A percentile compares a stretch with the other conserved stretches of the same genome.
Evolutionary conservation across 2,888 invertebrate species (phyloP).

Genomic region (Rhamphomyia laevipes): DNA sequence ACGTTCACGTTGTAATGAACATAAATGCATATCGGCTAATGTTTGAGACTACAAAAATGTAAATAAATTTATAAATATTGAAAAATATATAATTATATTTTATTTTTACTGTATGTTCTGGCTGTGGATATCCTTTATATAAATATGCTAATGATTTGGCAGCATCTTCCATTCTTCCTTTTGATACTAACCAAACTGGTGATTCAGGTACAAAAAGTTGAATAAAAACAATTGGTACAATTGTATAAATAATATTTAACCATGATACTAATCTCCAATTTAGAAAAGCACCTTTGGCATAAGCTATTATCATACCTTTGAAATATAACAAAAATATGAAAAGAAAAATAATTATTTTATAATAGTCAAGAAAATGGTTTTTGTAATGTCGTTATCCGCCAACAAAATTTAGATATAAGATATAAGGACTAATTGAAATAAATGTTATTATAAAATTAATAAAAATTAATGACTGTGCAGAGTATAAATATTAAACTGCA

Average conservation of each 20-base stretch:
- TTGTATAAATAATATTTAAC: conserved; percentile 41
- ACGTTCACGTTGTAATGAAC: conserved; percentile 42
- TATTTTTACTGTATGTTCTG: conserved; percentile 31
- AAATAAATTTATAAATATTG: not conserved
- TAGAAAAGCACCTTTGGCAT: conserved; percentile 43
- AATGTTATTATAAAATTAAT: too few relatives aligned
- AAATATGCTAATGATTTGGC: conserved; percentile 41
- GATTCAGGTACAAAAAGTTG: conserved; percentile 44
- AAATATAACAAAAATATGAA: not conserved
- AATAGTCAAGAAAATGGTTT: too few relatives aligned
- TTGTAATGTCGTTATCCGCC: too few relatives aligned
- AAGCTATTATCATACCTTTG: conserved; percentile 45
- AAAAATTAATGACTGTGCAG: too few relatives aligned
- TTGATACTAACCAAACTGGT: conserved; percentile 47
- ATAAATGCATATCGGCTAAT: conserved; percentile 42
- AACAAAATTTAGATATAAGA: not conserved
- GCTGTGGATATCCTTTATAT: conserved; percentile 38
- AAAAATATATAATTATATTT: not conserved
- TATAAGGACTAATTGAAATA: too few relatives aligned
- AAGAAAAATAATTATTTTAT: conserved; percentile 6
- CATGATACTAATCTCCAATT: conserved; percentile 46
- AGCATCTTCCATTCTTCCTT: conserved; percentile 43
- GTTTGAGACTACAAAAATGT: conserved; percentile 25
- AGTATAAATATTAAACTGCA: too few relatives aligned
- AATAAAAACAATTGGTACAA: conserved; percentile 40